A percentile compares a stretch with the other conserved stretches of the same genome.
Evolutionary conservation across 2,797 vertebrate species (phyloP).

Genomic region (Danio choprae): DNA sequence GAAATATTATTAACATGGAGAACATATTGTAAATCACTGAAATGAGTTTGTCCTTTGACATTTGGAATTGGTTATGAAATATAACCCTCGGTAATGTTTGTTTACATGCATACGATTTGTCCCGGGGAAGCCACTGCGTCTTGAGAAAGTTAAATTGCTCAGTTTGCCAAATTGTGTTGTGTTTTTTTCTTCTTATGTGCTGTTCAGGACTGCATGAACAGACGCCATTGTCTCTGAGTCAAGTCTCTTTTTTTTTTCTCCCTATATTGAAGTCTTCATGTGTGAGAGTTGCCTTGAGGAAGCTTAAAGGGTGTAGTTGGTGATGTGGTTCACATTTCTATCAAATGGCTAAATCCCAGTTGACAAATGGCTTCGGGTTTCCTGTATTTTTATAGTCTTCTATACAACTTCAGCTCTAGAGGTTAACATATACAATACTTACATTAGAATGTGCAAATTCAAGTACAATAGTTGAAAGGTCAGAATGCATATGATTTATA

Average conservation of each 20-base stretch:
- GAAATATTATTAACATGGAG: slow-evolving; percentile 4
- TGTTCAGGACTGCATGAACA: slow-evolving; percentile 66
- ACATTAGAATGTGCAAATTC: no score
- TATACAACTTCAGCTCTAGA: no score
- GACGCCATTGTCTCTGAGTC: slow-evolving; percentile 69
- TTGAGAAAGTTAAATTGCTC: slow-evolving; percentile 44
- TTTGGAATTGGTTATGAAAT: slow-evolving; percentile 26
- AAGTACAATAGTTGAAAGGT: no score
- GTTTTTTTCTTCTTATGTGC: slow-evolving; percentile 63
- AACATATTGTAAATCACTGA: neutral
- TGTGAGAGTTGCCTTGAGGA: neutral
- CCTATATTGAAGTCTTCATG: slow-evolving; percentile 30
- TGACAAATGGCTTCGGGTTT: neutral
- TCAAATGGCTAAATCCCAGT: neutral
- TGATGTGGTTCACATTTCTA: neutral
- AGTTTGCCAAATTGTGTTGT: slow-evolving; percentile 55
- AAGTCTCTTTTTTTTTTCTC: slow-evolving; percentile 44
- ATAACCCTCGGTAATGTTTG: slow-evolving; percentile 37
- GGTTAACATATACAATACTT: no score
- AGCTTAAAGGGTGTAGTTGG: neutral
- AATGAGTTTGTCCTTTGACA: slow-evolving; percentile 14
- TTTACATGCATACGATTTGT: slow-evolving; percentile 37
- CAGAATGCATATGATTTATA: no score
- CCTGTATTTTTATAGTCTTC: neutral
- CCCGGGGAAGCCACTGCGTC: slow-evolving; percentile 33